phyloP scores from a whole-genome alignment of 1,140 invertebrate species.

The Adelges cooleyi region DNA sequence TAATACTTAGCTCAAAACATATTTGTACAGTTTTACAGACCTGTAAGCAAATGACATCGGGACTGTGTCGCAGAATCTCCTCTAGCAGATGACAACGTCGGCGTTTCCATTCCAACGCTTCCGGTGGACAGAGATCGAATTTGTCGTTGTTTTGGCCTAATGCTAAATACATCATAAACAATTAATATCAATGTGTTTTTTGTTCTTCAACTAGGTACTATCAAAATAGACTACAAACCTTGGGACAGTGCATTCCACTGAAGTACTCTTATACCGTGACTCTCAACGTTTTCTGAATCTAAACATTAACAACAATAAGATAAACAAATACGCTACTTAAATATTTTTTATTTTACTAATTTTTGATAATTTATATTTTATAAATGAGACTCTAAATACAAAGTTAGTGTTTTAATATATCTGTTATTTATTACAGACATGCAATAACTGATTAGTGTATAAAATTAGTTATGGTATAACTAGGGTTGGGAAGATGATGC shows the following conservation, averaged over 20 bases:
- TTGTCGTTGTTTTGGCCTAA: slow-evolving; percentile 59
- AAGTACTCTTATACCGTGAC: slow-evolving; percentile 46
- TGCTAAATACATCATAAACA: slow-evolving; percentile 40
- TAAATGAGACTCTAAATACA: no score
- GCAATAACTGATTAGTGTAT: no score
- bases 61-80: slow-evolving; percentile 55
- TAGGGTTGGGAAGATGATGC: no score
- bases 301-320: not conserved
- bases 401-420: no score
- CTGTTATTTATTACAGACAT: no score
- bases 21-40: slow-evolving; percentile 35
- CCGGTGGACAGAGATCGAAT: slow-evolving; percentile 57
- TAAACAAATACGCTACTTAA: no score
- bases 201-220: not conserved
- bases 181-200: not conserved
- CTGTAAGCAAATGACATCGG: slow-evolving; percentile 64
- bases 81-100: slow-evolving; percentile 56
- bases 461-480: no score
- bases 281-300: not conserved
- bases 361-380: no score
- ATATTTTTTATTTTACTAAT: no score
- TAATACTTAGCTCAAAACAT: no score
- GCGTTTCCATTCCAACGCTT: slow-evolving; percentile 56
- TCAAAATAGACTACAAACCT: slow-evolving; percentile 39
- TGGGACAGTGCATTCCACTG: slow-evolving; percentile 69